A percentile compares a stretch with the other conserved stretches of the same genome.
Evolutionary conservation across 1,140 invertebrate species (phyloP).

Genomic region (Cyphomyrmex costatus): DNA sequence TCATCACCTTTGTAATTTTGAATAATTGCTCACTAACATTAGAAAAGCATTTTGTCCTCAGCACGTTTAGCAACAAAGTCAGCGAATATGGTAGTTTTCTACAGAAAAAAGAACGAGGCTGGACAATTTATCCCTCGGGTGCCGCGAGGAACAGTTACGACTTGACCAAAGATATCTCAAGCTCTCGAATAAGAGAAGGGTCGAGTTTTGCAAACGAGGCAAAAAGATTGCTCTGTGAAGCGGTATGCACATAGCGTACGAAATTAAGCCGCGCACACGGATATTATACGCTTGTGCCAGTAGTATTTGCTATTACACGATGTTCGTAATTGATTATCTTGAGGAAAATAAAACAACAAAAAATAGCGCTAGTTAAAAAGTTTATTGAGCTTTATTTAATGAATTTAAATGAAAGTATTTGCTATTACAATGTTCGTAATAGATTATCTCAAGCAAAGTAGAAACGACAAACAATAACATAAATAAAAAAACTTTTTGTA

Average conservation of each 20-base stretch:
- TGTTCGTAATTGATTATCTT: conserved; percentile 30
- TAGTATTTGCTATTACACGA: conserved; percentile 24
- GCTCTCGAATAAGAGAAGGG: conserved; percentile 39
- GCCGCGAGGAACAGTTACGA: conserved; percentile 63
- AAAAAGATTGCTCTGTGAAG: conserved; percentile 51
- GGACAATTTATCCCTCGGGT: conserved; percentile 75
- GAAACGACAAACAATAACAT: background rate
- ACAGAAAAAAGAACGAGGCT: conserved; percentile 35
- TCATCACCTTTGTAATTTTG: background rate
- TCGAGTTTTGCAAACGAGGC: conserved; percentile 69
- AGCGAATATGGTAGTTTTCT: background rate
- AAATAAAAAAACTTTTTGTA: background rate
- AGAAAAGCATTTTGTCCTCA: background rate
- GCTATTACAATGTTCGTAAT: conserved; percentile 8
- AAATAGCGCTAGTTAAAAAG: background rate
- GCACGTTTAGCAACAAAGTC: conserved; percentile 64
- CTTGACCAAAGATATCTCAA: conserved; percentile 62
- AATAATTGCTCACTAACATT: conserved; percentile 7
- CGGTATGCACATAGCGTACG: background rate
- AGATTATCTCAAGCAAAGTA: conserved; percentile 20
- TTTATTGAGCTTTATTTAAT: background rate
- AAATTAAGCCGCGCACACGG: conserved; percentile 13
- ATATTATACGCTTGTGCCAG: background rate
- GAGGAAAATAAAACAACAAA: background rate
- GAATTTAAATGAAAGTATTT: conserved; percentile 13